Evolutionary conservation across 1,140 invertebrate species (phyloP).

Genomic region (Drosophila mojavensis): DNA sequence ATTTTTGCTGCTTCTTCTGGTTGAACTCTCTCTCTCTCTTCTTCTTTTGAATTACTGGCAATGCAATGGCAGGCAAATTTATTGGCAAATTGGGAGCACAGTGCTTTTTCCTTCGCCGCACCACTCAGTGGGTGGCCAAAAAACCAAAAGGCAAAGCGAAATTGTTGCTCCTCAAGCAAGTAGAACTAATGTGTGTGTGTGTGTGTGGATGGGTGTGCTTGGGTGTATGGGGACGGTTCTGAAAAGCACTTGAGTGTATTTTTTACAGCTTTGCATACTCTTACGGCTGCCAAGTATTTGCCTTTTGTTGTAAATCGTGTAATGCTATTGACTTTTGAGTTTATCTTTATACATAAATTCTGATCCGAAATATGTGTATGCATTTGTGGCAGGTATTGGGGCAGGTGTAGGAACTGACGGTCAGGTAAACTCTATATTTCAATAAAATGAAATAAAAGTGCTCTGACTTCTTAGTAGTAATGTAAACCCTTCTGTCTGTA

Average conservation of each 20-base stretch:
- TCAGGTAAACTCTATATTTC: too few species aligned
- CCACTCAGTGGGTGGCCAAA: slow-evolving; percentile 9
- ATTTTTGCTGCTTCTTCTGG: slow-evolving; percentile 27
- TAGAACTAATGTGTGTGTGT: slow-evolving; percentile 7
- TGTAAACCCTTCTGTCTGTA: too few species aligned
- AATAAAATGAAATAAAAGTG: too few species aligned
- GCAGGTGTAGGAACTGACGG: too few species aligned
- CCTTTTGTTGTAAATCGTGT: slow-evolving; percentile 2
- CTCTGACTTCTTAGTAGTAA: too few species aligned
- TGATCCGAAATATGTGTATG: too few species aligned
- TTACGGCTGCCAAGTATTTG: slow-evolving; percentile 9
- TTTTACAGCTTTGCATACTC: slow-evolving; percentile 67
- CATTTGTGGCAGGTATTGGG: too few species aligned
- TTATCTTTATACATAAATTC: not conserved
- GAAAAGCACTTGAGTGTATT: slow-evolving; percentile 67
- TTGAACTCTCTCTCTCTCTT: slow-evolving; percentile 21
- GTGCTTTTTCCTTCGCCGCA: slow-evolving; percentile 56
- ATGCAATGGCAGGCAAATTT: slow-evolving; percentile 76
- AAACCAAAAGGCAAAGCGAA: slow-evolving; percentile 19
- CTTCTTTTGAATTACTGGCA: slow-evolving; percentile 70
- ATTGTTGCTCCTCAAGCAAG: slow-evolving; percentile 30
- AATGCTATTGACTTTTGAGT: not conserved
- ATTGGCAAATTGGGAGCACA: slow-evolving; percentile 81
- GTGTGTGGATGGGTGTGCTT: not conserved
- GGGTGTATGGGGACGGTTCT: slow-evolving; percentile 12